Evolutionary conservation across 2,888 invertebrate genomes (phyloP), one percentile per base, ranked within the genome.

Genomic region (Cryptocephalus primarius): DNA sequence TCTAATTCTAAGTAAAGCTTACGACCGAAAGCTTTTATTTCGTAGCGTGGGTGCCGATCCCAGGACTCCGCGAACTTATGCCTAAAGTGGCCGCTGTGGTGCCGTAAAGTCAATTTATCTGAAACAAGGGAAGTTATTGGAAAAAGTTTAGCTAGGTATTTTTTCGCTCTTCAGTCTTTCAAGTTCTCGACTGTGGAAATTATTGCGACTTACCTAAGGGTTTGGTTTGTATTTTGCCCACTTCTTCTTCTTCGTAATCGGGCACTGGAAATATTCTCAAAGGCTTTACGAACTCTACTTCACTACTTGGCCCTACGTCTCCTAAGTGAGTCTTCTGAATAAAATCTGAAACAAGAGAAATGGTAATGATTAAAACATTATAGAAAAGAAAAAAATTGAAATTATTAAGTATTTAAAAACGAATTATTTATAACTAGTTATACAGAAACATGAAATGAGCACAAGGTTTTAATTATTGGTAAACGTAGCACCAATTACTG

Each of bases 11-110:
- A 64, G 32, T 72, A 71, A 53, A 81, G 73, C 48, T 64, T 66
- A 48, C 64, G 68, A 0, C 80, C 82, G 61, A 84, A 85, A 14
- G 81, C 82, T 34, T 74, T 72, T 49, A 85, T 77, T 59, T 76
- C 76, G 63, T 85, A 85, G 55, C 80, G 76, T 2, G 84, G 84
- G 70, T 83, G 82, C 4, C 82, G 81, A 64, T 85, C 84, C 83
- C 85, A 85, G 44, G 81, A 72, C 57, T 75, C 72, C 36, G 78
- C 78, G 42, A 73, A 70, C 54, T 74, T 73, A 54, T 76, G 79
- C 36, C 82, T 73, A 64, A 79, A 83, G 61, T 82, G 81, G 11
- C 82, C 82, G 46, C 78, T 80, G 64, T 78, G 75, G 59, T 78
- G 79, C 41, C 67, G 67, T 42, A 72, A 61, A 49, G 63, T 59